A percentile compares a stretch with the other conserved stretches of the same genome.
Conservation (phyloP, 92 coral and sea anemone genomes). For the Siderastrea siderea region DNA sequence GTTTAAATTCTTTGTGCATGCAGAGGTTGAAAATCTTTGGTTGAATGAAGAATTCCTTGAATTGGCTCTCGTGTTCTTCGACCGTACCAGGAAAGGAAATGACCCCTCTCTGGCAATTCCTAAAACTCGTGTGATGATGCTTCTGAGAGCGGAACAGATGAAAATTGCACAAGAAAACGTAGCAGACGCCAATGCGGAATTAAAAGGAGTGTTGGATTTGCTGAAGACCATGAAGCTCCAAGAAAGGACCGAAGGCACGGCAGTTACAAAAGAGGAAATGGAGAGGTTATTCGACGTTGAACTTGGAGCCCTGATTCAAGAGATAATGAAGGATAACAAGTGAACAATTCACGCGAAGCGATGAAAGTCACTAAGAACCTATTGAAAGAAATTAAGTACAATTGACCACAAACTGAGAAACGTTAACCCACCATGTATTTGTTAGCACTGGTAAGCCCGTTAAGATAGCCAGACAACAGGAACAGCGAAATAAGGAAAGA, state of each 20-base stretch:
- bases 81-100: constrained; percentile 18
- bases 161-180: constrained; percentile 12
- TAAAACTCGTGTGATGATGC: constrained; percentile 38
- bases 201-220: constrained; percentile 17
- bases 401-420: too few species aligned
- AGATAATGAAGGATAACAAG: constrained; percentile 3
- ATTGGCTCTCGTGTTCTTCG: constrained; percentile 38
- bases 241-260: too few species aligned
- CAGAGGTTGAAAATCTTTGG: constrained; percentile 21
- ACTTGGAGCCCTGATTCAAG: constrained; percentile 22
- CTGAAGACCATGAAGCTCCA: background rate
- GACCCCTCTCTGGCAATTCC: constrained; percentile 53
- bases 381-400: too few species aligned
- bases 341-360: background rate
- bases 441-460: too few species aligned
- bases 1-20: constrained; percentile 50
- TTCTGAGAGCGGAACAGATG: constrained; percentile 40
- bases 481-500: too few species aligned
- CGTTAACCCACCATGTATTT: too few species aligned
- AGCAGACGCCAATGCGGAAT: background rate
- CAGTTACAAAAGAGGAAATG: constrained; percentile 30
- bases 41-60: constrained; percentile 48
- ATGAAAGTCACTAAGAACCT: too few species aligned
- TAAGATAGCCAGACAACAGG: too few species aligned
- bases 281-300: constrained; percentile 19